Conservation (phyloP, 2,888 invertebrate genomes). For the Drosophila vallismaia region DNA sequence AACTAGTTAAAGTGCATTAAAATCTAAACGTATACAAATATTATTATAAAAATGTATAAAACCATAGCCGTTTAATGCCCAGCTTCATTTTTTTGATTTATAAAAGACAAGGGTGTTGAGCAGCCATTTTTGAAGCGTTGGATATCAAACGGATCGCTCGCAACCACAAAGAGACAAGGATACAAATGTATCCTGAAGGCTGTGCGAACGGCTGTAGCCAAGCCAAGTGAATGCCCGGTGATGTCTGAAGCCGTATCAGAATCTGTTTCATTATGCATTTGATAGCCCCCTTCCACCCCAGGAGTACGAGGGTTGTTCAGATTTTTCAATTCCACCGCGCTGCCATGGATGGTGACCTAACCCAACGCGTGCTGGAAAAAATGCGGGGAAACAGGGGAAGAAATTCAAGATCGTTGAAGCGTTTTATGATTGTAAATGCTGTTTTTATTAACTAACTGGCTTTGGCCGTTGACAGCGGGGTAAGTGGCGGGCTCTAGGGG, state of each 20-base stretch:
- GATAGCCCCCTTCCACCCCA: conserved; percentile 17
- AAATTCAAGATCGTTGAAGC: conserved; percentile 28
- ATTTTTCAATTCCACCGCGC: conserved; percentile 4
- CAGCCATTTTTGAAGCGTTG: conserved; percentile 51
- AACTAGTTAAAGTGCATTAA: too few species aligned
- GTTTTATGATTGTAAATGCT: conserved; percentile 63
- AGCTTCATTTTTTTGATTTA: neutral
- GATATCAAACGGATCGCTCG: conserved; percentile 45
- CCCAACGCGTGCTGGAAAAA: conserved; percentile 38
- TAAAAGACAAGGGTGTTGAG: conserved; percentile 9
- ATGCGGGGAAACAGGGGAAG: conserved; percentile 6
- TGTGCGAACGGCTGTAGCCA: conserved; percentile 41
- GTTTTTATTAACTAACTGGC: conserved; percentile 66
- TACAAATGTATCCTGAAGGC: conserved; percentile 62
- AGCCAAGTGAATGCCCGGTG: conserved; percentile 28
- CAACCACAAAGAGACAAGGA: conserved; percentile 41
- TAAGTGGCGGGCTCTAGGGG: conserved; percentile 50
- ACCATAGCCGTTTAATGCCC: neutral
- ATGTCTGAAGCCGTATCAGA: conserved; percentile 53
- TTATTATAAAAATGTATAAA: too few species aligned
- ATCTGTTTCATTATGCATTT: conserved; percentile 52
- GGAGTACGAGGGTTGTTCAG: conserved; percentile 36
- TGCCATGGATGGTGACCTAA: conserved; percentile 35
- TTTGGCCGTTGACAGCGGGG: conserved; percentile 55
- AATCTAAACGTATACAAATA: too few species aligned